These are phyloP conservation scores for Microctenopoma steveboyesi DNA, from an alignment of 2,797 vertebrate species.

Conservation along the genomic window DNA sequence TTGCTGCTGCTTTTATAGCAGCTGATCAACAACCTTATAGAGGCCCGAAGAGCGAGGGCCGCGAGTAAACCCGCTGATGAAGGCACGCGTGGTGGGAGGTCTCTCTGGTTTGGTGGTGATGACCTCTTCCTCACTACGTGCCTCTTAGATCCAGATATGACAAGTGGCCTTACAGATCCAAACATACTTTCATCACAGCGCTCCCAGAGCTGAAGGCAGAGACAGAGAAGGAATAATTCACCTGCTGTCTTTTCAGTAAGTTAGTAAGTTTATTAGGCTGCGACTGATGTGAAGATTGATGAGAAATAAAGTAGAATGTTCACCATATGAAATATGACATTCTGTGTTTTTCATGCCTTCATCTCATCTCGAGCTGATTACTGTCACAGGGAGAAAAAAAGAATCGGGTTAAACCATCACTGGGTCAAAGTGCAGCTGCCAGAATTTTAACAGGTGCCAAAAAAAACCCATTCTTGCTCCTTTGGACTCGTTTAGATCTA, in stretches of 20 bases:
- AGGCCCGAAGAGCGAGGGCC: conserved; percentile 34
- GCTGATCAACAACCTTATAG: conserved; percentile 58
- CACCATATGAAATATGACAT: too few relatives aligned
- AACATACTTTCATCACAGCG: conserved; percentile 61
- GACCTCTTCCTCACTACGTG: conserved; percentile 70
- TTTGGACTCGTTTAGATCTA: neutral
- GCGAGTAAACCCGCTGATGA: conserved; percentile 36
- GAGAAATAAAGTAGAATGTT: neutral
- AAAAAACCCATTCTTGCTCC: neutral
- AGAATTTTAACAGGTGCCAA: neutral
- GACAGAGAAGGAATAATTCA: neutral
- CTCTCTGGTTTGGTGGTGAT: conserved; percentile 55
- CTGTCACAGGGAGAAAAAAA: neutral
- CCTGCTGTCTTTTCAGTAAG: neutral
- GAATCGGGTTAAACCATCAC: too few relatives aligned
- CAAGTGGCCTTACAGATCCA: conserved; percentile 63
- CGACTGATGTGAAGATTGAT: too few relatives aligned
- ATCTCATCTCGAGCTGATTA: neutral
- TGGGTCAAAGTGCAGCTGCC: neutral
- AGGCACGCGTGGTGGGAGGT: conserved; percentile 55
- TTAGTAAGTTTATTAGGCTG: too few relatives aligned
- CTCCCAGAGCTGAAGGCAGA: conserved; percentile 7
- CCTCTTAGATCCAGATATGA: conserved; percentile 59
- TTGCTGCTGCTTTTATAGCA: neutral
- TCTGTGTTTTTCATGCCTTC: neutral